phyloP scores from a whole-genome alignment of 2,113 vertebrate species.

The Melanerpes aurifrons region DNA sequence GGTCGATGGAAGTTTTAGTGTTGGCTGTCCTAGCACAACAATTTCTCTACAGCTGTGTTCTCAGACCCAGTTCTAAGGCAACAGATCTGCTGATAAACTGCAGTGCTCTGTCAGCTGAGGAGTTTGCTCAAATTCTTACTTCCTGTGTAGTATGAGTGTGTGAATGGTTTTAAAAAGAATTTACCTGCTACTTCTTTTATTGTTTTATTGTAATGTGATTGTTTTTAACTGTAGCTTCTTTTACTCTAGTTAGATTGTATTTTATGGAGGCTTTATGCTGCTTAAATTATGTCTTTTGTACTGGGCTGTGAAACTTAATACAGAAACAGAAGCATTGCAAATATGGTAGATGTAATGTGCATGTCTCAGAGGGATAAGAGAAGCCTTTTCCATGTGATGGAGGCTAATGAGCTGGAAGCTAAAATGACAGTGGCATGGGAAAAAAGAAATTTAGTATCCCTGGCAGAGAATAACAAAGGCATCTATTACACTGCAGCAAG shows the following conservation, averaged over 20 bases:
- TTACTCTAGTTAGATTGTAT: background rate
- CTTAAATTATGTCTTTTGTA: background rate
- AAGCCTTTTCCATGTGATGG: background rate
- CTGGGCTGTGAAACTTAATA: constrained; percentile 23
- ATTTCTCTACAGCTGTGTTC: background rate
- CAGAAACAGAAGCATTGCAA: background rate
- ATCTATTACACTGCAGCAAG: background rate
- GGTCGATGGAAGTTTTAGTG: background rate
- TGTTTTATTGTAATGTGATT: background rate
- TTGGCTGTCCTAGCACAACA: background rate
- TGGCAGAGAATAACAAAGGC: background rate
- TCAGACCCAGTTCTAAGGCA: background rate
- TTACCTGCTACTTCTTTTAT: background rate
- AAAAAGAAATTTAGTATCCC: background rate
- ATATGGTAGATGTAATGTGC: background rate
- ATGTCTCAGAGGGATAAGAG: background rate
- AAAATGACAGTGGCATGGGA: background rate
- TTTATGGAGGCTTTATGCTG: background rate
- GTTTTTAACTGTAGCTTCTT: background rate
- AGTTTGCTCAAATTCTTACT: background rate
- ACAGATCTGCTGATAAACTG: background rate
- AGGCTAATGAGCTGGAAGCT: constrained; percentile 8
- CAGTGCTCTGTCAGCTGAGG: background rate
- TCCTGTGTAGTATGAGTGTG: background rate
- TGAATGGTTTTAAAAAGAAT: background rate